Evolutionary conservation across 2,888 invertebrate species (phyloP).

Genomic region (Venusia cambrica): DNA sequence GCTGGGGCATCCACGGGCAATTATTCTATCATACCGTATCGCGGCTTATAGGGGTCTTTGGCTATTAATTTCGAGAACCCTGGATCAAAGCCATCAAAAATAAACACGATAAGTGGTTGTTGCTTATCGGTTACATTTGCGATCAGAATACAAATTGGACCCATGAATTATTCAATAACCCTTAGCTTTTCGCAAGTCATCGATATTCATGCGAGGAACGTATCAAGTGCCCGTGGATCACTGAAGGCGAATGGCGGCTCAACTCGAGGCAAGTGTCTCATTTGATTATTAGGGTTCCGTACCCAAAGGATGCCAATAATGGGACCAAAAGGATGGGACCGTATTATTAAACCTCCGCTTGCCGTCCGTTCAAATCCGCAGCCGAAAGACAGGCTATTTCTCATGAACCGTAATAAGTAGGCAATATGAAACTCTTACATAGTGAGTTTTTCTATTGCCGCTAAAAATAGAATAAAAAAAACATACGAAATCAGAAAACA

Average conservation of each 20-base stretch:
- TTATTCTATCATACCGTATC: neutral
- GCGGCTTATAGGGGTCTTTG: neutral
- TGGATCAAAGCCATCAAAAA: constrained; percentile 4
- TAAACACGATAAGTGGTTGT: constrained; percentile 15
- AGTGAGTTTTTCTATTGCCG: no score
- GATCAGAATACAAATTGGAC: constrained; percentile 32
- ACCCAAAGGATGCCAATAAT: no score
- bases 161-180: constrained; percentile 37
- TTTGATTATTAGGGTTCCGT: no score
- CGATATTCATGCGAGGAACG: constrained; percentile 34
- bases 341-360: no score
- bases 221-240: constrained; percentile 14
- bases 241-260: constrained; percentile 16
- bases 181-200: constrained; percentile 35
- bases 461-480: no score
- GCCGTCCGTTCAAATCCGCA: no score
- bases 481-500: no score
- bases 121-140: constrained; percentile 28
- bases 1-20: no score
- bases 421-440: no score
- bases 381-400: no score
- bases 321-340: no score
- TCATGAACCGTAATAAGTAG: no score
- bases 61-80: neutral
- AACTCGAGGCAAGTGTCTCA: constrained; percentile 17